Evolutionary conservation across 2,797 vertebrate genomes (phyloP).

Genomic region (Zenarchopterus dispar): DNA sequence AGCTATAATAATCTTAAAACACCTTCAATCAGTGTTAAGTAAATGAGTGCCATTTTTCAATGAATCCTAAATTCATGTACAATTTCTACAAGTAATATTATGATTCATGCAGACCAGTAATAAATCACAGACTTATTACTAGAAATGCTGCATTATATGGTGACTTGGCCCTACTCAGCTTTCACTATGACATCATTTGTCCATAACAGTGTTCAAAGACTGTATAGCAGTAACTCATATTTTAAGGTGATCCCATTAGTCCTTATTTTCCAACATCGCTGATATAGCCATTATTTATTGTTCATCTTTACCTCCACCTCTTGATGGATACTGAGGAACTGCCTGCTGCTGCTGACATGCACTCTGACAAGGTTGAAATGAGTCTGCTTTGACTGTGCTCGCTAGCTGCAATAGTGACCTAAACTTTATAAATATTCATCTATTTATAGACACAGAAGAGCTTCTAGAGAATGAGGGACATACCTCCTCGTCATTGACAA

Average conservation of each 20-base stretch:
- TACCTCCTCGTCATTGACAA: not conserved
- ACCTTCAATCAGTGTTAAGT: too few species aligned
- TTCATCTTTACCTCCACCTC: slow-evolving; percentile 22
- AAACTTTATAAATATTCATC: slow-evolving; percentile 16
- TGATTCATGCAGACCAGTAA: too few species aligned
- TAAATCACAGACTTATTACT: too few species aligned
- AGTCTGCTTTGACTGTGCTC: slow-evolving; percentile 18
- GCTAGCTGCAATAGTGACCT: slow-evolving; percentile 10
- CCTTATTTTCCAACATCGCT: slow-evolving; percentile 27
- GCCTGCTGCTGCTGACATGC: slow-evolving; percentile 26
- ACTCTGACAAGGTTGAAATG: slow-evolving; percentile 2
- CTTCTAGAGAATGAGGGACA: not conserved
- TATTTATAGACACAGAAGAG: not conserved
- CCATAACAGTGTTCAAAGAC: too few species aligned
- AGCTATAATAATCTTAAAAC: too few species aligned
- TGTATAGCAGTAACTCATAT: too few species aligned
- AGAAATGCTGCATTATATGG: too few species aligned
- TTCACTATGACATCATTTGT: too few species aligned
- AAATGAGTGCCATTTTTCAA: too few species aligned
- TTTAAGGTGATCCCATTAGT: not conserved
- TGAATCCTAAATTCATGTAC: too few species aligned
- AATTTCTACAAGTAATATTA: too few species aligned
- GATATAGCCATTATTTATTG: slow-evolving; percentile 30
- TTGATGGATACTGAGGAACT: slow-evolving; percentile 41
- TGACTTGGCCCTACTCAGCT: too few species aligned